Base-by-base conservation (phyloP, 2,888 invertebrate species). In the Philereme transversata region DNA sequence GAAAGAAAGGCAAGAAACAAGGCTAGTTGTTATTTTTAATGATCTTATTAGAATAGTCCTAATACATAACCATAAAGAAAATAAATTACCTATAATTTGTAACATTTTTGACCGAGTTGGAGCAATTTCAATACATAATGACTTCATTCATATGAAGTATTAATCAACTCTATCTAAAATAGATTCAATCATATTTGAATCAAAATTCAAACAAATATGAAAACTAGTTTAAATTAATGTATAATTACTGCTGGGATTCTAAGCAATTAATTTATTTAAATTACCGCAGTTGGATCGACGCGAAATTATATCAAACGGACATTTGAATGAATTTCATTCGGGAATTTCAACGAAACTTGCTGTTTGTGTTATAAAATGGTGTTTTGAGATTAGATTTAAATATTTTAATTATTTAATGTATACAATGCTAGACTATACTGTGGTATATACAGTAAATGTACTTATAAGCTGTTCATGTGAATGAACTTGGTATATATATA, bases 191-290 rank as follows among this genome's bases (percentile, higher is more conserved):
- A 6, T 40, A 8, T 40, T 40, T 40, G 1, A 40, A 46, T 46
- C 22, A 22, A 33, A 7, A 22, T 46, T 46, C 22, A 34, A 38
- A 22, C 38, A 36, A 50, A 33, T 50, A 57, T 45, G 38, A 40
- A 46, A 51, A 34, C 8, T 46, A 6, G 33, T 51, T 33, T 22
- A 51, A 45, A 57, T 11, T 40, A 45, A 45, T 57, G 56, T 38
- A 50, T 57, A 57, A n/a, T n/a, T 38, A 50, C 50, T 50, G 33
- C 50, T 50, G 33, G 35, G 55, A 53, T 57, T 54, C 8, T 34
- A 41, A 49, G 51, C 48, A n/a, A 46, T 60, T 60, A 56, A 53
- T 64, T 51, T 55, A 61, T 61, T 64, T 49, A 61, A 56, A 64
- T 59, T 46, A 36, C 50, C 43, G 46, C 34, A 43, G 50, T 40